Base-by-base conservation (phyloP, 1,140 invertebrate species). In the Nilaparvata lugens region DNA sequence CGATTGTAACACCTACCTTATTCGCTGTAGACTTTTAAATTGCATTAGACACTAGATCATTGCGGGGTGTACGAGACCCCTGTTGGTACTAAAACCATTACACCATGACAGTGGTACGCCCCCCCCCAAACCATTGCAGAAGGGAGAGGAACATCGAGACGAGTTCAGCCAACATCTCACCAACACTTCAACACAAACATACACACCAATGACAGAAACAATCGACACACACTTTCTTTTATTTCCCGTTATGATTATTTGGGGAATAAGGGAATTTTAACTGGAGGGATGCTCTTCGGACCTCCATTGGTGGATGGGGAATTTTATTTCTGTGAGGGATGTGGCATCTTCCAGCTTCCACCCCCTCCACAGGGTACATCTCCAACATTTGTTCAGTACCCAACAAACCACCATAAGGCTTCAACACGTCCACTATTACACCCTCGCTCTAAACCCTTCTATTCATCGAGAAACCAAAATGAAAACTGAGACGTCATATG, bases 281-380 rank as follows among this genome's bases (percentile, higher is more conserved):
- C 45, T 18, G 45, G n/a, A 48, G 45, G 21, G 21, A 23, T 18
- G 45, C 16, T 18, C 16, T 48, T 48, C 14, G 3, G 45, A 48
- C 16, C 21, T 48, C 45, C 45, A 48, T 48, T 48, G 45, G 5
- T 48, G 45, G 5, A 19, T 48, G 16, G 45, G 45, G 45, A 48
- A 48, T 48, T 48, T 48, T 48, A 48, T 48, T 48, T 48, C 21
- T 48, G 45, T 48, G 7, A 23, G 45, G 45, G 45, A 48, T 48
- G 4, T 19, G 1, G 2, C 7, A 11, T 11, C 31, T 4, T 9
- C 31, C 9, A 2, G 2, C 7, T 11, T 11, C 31, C 31, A 35
- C 31, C 7, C 31, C 7, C 7, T 11, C 7, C 31, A 35, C 9
- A 35, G 31, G 31, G 31, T 35, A 35, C 31, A n/a, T n/a, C n/a